A percentile compares a stretch with the other conserved stretches of the same genome.
Conservation (phyloP, 2,797 vertebrate species). For the Rhadinocentrus ornatus region DNA sequence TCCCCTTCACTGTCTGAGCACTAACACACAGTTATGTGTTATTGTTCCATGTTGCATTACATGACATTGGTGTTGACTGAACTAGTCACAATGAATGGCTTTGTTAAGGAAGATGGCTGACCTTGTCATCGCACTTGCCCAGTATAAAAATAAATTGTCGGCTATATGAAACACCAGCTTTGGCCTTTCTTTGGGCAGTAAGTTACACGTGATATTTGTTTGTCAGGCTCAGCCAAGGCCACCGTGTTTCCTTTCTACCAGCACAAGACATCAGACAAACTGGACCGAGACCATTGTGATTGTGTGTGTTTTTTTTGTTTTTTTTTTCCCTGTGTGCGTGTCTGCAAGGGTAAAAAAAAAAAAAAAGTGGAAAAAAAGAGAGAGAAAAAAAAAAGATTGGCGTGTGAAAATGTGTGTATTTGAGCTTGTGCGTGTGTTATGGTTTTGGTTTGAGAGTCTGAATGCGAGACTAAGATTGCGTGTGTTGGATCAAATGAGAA, state of each 20-base stretch:
- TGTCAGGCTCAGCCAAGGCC: conserved; percentile 51
- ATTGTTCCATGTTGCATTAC: not conserved
- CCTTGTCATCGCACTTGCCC: conserved; percentile 29
- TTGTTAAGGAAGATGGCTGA: conserved; percentile 26
- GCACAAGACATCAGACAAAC: conserved; percentile 49
- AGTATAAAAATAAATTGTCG: conserved; percentile 27
- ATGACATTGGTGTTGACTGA: conserved; percentile 15
- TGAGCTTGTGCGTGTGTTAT: conserved; percentile 52
- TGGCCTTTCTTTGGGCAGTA: conserved; percentile 18
- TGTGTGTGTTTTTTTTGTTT: conserved; percentile 36
- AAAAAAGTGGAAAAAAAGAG: conserved; percentile 26
- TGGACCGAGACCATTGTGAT: conserved; percentile 33
- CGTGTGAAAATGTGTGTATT: conserved; percentile 61
- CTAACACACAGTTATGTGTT: not conserved
- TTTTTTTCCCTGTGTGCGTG: conserved; percentile 31
- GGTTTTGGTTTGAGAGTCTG: conserved; percentile 58
- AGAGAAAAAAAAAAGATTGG: conserved; percentile 31
- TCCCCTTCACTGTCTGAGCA: too few relatives aligned
- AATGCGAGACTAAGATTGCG: conserved; percentile 65
- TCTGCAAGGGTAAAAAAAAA: conserved; percentile 48
- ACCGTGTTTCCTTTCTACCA: conserved; percentile 56
- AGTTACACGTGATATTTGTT: conserved; percentile 53
- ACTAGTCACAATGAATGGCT: conserved; percentile 42
- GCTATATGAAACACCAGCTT: conserved; percentile 39
- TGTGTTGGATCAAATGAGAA: conserved; percentile 69